phyloP scores from a whole-genome alignment of 2,797 vertebrate species.

The Lerista edwardsae region DNA sequence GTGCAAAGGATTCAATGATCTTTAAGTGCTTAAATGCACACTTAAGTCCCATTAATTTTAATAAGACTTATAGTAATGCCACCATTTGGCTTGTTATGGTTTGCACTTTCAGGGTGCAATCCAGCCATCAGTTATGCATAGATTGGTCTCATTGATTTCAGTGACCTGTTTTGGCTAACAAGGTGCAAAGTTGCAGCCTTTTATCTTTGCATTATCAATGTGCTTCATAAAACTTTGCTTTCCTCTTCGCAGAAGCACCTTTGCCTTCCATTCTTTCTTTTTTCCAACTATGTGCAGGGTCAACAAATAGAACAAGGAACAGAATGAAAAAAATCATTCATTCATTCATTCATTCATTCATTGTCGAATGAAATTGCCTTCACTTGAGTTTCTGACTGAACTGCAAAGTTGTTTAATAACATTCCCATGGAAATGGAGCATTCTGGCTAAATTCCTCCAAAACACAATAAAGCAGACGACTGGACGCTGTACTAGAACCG shows the following conservation, averaged over 20 bases:
- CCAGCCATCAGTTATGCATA: not conserved
- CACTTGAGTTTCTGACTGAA: constrained; percentile 57
- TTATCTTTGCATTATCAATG: not conserved
- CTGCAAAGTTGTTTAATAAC: constrained; percentile 63
- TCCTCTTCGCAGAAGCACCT: constrained; percentile 42
- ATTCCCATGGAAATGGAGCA: constrained; percentile 54
- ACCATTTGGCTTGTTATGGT: not conserved
- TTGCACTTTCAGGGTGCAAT: not conserved
- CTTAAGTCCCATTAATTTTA: constrained; percentile 30
- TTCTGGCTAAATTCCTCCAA: constrained; percentile 65
- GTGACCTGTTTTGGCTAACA: not conserved
- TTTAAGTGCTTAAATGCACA: no score
- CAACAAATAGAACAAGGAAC: constrained; percentile 8
- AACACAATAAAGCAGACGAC: constrained; percentile 70
- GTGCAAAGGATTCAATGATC: not conserved
- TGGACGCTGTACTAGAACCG: constrained; percentile 64
- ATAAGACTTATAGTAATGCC: not conserved
- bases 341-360: constrained; percentile 8
- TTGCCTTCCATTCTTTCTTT: not conserved
- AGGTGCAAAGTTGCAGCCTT: constrained; percentile 35
- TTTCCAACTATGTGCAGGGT: constrained; percentile 27
- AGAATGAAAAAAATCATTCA: constrained; percentile 29
- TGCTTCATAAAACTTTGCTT: constrained; percentile 57
- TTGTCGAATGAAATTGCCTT: constrained; percentile 44
- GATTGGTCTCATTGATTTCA: not conserved